Base-by-base conservation (phyloP, 2,888 invertebrate species). In the Drosophila basisetae region DNA sequence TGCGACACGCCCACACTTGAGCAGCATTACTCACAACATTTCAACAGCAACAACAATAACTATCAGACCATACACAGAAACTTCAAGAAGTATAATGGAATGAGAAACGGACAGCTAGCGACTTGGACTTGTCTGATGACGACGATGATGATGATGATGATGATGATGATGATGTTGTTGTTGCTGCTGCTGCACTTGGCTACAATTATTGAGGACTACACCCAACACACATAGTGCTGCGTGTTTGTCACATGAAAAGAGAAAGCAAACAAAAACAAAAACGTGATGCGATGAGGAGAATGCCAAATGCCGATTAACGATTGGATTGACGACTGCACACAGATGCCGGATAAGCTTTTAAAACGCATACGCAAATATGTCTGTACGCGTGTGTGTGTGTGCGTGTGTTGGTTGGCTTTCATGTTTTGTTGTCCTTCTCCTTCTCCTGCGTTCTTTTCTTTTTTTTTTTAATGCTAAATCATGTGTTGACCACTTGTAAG, bases 121-220 rank as follows among this genome's bases (percentile, higher is more conserved):
- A 66, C 62, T 76, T 68, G 60, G 55, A 64, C 62, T 56, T 55
- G 58, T 58, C 68, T 70, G 68, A 50, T 68, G 56, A 47, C 25
- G 47, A 43, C 39, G 55, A 39, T 35, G 47, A 59, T 58, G 58
- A 47, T 50, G 49, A 39, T 50, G 22, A 50, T 55, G 47, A 59
- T 58, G 63, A 52, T 71, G 58, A 43, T 62, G 50, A 25, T 55
- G 50, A 22, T 39, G 66, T 28, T 68, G 56, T 35, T 56, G 39
- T 18, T 49, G 58, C 25, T 63, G 66, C 52, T 53, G 74, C 39
- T 87, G 85, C 83, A 69, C 76, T 73, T 82, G 83, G 76, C 76
- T 72, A 74, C 78, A 79, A 79, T 81, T 79, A 79, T 82, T 78
- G 78, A 78, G 78, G 78, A 78, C 76, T 61, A 30, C 22, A 56